phyloP scores from a whole-genome alignment of 2,797 vertebrate species.

The Sitta carolinensis region DNA sequence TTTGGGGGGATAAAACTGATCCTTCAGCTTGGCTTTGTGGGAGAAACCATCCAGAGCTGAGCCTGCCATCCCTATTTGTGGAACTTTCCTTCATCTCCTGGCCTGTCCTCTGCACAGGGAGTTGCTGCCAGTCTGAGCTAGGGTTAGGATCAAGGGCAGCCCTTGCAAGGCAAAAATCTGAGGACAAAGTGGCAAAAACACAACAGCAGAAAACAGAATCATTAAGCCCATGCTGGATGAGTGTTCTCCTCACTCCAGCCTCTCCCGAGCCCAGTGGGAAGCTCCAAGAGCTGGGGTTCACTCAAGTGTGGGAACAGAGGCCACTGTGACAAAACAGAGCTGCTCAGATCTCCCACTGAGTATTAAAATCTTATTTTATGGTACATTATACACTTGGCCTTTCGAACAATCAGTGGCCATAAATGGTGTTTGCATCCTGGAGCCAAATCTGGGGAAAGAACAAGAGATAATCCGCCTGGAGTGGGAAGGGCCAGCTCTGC shows the following conservation, averaged over 20 bases:
- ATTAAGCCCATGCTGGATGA: not conserved
- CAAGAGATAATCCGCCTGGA: constrained; percentile 63
- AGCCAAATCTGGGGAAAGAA: constrained; percentile 70
- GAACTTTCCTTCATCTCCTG: not conserved
- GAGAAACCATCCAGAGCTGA: not conserved
- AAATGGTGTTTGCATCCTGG: constrained; percentile 67
- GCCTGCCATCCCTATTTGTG: not conserved
- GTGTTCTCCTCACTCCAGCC: not conserved
- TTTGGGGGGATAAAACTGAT: not conserved
- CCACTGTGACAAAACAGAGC: not conserved
- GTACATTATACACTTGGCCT: constrained; percentile 75
- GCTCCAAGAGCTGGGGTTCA: not conserved
- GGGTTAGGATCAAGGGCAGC: not conserved
- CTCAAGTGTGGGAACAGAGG: constrained; percentile 8
- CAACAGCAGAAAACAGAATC: not conserved
- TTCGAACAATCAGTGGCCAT: constrained; percentile 66
- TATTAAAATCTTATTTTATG: constrained; percentile 77
- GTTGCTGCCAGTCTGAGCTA: not conserved
- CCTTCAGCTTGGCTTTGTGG: not conserved
- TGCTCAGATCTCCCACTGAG: constrained; percentile 47
- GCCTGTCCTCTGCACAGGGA: not conserved
- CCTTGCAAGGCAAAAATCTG: not conserved
- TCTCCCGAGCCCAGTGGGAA: not conserved
- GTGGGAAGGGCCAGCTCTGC: not conserved
- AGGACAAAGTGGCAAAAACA: not conserved